Evolutionary conservation across 2,113 vertebrate species (phyloP).

Genomic region (Scalopus aquaticus): DNA sequence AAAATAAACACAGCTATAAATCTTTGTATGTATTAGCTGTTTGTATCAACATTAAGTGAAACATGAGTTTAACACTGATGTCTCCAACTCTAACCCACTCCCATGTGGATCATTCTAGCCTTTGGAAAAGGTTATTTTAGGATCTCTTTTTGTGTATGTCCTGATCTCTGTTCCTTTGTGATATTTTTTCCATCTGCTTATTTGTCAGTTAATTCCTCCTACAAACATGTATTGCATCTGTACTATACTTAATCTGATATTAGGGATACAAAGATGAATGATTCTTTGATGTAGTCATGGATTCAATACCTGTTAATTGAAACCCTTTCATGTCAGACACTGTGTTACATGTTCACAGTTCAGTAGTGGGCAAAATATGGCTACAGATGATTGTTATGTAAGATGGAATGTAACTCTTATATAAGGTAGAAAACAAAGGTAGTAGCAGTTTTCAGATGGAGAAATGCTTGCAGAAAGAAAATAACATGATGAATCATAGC

Average conservation of each 20-base stretch:
- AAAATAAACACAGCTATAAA: neutral
- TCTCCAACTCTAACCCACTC: neutral
- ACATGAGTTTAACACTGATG: neutral
- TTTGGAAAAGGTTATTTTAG: constrained; percentile 18
- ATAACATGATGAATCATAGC: neutral
- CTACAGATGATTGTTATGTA: neutral
- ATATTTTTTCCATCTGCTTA: neutral
- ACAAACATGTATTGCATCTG: neutral
- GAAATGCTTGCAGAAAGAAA: constrained; percentile 4
- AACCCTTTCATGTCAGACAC: neutral
- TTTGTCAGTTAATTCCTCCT: constrained; percentile 23
- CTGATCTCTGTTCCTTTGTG: neutral
- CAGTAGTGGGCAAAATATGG: neutral
- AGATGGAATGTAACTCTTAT: neutral
- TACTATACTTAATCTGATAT: neutral
- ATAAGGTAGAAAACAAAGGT: neutral
- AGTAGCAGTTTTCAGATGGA: neutral
- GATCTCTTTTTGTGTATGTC: neutral
- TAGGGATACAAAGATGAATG: neutral
- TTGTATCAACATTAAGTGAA: neutral
- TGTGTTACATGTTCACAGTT: neutral
- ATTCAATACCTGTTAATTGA: neutral
- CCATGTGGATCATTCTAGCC: neutral
- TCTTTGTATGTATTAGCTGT: neutral
- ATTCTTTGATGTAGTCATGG: neutral